Evolutionary conservation across 2,888 invertebrate species (phyloP).

Genomic region (Pollenia labialis): DNA sequence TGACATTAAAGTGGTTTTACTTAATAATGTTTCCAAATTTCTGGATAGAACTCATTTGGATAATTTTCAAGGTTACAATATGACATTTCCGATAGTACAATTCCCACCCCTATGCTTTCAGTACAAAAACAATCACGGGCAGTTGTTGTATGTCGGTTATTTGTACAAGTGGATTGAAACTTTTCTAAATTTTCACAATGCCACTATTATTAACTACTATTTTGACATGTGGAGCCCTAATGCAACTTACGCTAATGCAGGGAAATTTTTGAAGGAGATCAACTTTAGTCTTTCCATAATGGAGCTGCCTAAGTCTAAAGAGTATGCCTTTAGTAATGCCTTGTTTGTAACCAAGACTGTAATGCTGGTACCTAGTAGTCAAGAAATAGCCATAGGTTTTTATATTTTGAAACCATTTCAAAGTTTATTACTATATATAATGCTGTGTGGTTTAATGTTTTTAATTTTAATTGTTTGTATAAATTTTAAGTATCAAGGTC

Average conservation of each 20-base stretch:
- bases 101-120: conserved; percentile 61
- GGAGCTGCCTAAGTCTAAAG: background rate
- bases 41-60: conserved; percentile 50
- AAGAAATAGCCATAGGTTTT: conserved; percentile 27
- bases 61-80: conserved; percentile 75
- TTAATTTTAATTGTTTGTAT: background rate
- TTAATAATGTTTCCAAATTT: conserved; percentile 67
- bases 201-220: conserved; percentile 47
- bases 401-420: conserved; percentile 32
- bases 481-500: background rate
- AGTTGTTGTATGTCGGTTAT: conserved; percentile 75
- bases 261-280: background rate
- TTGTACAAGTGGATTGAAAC: conserved; percentile 74
- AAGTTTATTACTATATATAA: background rate
- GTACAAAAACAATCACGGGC: conserved; percentile 66
- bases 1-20: conserved; percentile 49
- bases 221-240: conserved; percentile 35
- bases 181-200: conserved; percentile 76
- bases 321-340: background rate
- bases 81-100: conserved; percentile 45
- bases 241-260: background rate
- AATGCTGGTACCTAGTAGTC: conserved; percentile 11
- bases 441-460: background rate
- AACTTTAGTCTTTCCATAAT: background rate
- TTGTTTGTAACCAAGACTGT: background rate